phyloP scores from a whole-genome alignment of 2,888 invertebrate genomes.

The Andricus quercusramuli region DNA sequence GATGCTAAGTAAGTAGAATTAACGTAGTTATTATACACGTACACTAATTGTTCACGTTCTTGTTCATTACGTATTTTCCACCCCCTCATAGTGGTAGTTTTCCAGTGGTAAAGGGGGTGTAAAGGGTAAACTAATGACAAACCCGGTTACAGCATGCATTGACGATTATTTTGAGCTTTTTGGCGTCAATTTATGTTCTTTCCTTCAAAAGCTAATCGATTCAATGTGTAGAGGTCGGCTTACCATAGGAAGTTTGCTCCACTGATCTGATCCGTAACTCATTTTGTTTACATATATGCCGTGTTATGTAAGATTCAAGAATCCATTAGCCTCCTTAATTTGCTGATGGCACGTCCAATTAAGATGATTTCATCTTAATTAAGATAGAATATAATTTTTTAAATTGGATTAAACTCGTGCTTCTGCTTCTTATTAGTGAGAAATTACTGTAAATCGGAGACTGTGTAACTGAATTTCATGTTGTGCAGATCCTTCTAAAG shows the following conservation, averaged over 20 bases:
- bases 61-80: no score
- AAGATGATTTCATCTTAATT: neutral
- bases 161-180: no score
- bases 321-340: neutral
- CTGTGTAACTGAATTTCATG: neutral
- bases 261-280: neutral
- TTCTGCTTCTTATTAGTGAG: neutral
- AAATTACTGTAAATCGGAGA: neutral
- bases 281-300: neutral
- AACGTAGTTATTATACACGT: no score
- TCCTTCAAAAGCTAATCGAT: no score
- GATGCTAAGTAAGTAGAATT: no score
- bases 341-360: neutral
- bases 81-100: no score
- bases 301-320: constrained; percentile 13
- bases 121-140: no score
- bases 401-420: neutral
- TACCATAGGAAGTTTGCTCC: constrained; percentile 29
- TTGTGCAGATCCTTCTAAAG: neutral
- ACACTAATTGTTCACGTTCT: no score
- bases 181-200: no score
- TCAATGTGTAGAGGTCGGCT: neutral
- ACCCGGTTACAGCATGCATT: no score
- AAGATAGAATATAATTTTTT: neutral
- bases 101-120: no score